These are phyloP conservation scores for Cantharis nigra DNA, from an alignment of 2,888 invertebrate genomes.

Conservation along the genomic window DNA sequence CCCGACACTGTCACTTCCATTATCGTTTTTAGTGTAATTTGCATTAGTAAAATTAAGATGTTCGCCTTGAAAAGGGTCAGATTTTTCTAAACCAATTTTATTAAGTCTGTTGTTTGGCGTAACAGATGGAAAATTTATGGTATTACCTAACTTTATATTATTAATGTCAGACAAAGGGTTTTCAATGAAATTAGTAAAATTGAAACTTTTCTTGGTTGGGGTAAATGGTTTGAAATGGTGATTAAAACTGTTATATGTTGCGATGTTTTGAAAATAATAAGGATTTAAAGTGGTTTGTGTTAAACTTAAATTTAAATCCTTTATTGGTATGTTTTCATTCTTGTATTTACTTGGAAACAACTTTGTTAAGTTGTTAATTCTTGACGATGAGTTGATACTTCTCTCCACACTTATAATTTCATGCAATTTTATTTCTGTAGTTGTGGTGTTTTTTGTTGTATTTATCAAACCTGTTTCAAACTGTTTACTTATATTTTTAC, in stretches of 20 bases:
- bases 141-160: background rate
- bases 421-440: background rate
- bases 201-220: background rate
- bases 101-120: background rate
- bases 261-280: background rate
- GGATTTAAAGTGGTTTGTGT: constrained; percentile 3
- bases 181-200: background rate
- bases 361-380: background rate
- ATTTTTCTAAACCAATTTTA: background rate
- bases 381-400: background rate
- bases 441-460: background rate
- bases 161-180: background rate
- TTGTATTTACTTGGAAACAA: background rate
- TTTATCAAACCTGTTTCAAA: background rate
- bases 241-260: background rate
- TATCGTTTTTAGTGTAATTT: background rate
- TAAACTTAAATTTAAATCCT: background rate
- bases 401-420: background rate
- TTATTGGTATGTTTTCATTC: background rate
- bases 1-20: background rate
- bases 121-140: background rate
- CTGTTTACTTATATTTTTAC: background rate
- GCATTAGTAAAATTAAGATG: background rate
- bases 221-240: background rate
- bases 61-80: background rate